Percentiles rank a stretch among this genome's conserved stretches.
phyloP scores from a whole-genome alignment of 2,888 invertebrate genomes.

The Hemaris fuciformis region DNA sequence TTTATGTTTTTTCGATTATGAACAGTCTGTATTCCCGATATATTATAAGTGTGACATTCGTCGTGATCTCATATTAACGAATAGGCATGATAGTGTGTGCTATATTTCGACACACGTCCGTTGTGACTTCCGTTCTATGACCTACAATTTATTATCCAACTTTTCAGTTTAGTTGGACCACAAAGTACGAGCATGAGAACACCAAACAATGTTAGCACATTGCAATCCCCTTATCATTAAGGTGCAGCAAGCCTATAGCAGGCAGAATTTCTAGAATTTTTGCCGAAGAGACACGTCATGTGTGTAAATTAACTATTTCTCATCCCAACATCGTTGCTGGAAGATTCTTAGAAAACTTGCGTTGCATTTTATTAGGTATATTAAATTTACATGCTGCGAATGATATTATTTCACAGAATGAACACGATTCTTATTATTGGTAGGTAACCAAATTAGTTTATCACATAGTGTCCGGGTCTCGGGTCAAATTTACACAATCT shows the following conservation, averaged over 20 bases:
- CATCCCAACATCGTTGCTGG: background rate
- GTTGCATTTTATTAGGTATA: background rate
- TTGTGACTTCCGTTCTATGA: conserved; percentile 66
- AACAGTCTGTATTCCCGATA: conserved; percentile 34
- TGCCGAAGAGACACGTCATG: background rate
- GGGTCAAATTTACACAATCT: conserved; percentile 75
- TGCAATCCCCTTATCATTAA: background rate
- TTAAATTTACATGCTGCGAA: background rate
- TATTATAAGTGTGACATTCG: conserved; percentile 54
- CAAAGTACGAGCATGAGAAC: background rate
- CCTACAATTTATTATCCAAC: conserved; percentile 57
- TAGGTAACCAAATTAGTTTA: conserved; percentile 56
- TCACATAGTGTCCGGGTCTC: conserved; percentile 67
- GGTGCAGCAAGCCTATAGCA: background rate
- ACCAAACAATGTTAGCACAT: background rate
- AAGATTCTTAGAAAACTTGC: background rate
- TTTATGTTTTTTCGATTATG: conserved; percentile 12
- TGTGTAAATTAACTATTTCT: background rate
- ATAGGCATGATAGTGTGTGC: conserved; percentile 70
- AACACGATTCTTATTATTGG: conserved; percentile 27
- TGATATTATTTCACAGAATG: background rate
- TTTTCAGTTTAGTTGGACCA: conserved; percentile 34
- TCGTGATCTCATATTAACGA: conserved; percentile 35
- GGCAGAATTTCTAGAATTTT: background rate
- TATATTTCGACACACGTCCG: conserved; percentile 72